These are phyloP conservation scores for Riptortus pedestris DNA, from an alignment of 1,140 invertebrate genomes.

Conservation along the genomic window DNA sequence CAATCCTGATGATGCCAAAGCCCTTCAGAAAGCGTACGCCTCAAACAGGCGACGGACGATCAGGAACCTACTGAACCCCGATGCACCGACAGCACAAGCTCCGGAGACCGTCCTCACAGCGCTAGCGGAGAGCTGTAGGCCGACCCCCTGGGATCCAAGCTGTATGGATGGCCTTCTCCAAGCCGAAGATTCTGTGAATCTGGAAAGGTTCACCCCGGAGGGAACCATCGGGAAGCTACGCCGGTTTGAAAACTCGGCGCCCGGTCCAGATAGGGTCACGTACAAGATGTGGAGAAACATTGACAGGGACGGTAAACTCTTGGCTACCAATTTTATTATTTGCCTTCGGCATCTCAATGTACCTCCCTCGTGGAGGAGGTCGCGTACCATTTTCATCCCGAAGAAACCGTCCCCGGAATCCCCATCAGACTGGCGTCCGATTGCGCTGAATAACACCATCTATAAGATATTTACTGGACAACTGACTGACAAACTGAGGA, in stretches of 20 bases:
- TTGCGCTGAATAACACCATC: conserved; percentile 34
- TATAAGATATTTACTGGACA: conserved; percentile 35
- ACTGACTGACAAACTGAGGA: conserved; percentile 16
- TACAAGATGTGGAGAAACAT: conserved; percentile 25
- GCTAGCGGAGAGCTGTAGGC: not conserved
- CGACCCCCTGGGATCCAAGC: not conserved
- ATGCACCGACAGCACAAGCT: not conserved
- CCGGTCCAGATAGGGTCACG: conserved; percentile 29
- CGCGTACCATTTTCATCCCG: conserved; percentile 34
- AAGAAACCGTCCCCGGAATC: conserved; percentile 33
- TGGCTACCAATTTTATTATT: conserved; percentile 25
- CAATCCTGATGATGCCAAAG: not conserved
- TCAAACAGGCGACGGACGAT: not conserved
- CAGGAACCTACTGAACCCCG: not conserved
- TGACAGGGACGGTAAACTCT: conserved; percentile 17
- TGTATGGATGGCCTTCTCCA: too few relatives aligned
- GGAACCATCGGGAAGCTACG: conserved; percentile 17
- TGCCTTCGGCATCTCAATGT: conserved; percentile 22
- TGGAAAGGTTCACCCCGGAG: not conserved
- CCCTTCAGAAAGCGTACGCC: not conserved
- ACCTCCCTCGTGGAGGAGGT: conserved; percentile 29
- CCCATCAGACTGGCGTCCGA: conserved; percentile 35
- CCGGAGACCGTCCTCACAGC: too few relatives aligned
- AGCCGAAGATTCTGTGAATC: not conserved
- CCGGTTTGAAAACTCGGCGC: conserved; percentile 31